Evolutionary conservation across 2,888 invertebrate species (phyloP).

Genomic region (Nudaria mundana): DNA sequence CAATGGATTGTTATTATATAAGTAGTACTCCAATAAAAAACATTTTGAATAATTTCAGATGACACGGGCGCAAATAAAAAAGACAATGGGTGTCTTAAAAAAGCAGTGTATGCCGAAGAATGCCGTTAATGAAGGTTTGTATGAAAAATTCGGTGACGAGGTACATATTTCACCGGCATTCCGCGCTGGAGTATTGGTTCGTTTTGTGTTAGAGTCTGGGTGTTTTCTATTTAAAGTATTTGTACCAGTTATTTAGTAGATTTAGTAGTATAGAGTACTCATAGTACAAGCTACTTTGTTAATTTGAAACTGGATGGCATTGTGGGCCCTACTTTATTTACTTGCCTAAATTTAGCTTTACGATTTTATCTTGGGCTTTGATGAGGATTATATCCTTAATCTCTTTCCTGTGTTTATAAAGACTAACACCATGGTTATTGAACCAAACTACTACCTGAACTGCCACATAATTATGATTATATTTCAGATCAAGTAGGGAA

Average conservation of each 20-base stretch:
- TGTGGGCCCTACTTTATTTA: no score
- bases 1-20: background rate
- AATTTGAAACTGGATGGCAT: no score
- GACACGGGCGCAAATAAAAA: constrained; percentile 79
- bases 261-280: background rate
- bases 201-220: no score
- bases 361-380: no score
- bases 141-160: background rate
- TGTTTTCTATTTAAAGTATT: no score
- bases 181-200: no score
- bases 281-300: no score
- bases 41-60: constrained; percentile 38
- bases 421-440: no score
- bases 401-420: no score
- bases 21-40: background rate
- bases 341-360: no score
- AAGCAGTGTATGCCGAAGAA: constrained; percentile 83
- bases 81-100: constrained; percentile 80
- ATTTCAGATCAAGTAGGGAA: constrained; percentile 56
- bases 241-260: background rate
- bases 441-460: no score
- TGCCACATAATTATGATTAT: background rate
- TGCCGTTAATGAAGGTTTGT: constrained; percentile 74
- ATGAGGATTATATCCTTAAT: no score
- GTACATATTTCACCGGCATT: background rate